Evolutionary conservation across 2,113 vertebrate genomes (phyloP).

Genomic region (Bambusicola thoracicus): DNA sequence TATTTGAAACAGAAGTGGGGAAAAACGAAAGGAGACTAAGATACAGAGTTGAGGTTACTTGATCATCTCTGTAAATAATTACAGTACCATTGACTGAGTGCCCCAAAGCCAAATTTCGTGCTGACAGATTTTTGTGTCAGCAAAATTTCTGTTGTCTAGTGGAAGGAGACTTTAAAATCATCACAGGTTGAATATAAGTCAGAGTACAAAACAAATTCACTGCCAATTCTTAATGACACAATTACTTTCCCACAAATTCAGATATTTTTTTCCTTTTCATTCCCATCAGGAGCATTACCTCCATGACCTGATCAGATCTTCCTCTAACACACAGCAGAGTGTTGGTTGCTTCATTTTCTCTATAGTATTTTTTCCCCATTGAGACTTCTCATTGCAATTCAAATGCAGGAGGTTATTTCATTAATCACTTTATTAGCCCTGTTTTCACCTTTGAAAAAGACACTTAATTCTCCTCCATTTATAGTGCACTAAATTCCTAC

Average conservation of each 20-base stretch:
- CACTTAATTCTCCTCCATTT: background rate
- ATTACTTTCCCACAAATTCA: background rate
- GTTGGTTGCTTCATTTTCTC: background rate
- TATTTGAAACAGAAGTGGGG: background rate
- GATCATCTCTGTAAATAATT: constrained; percentile 48
- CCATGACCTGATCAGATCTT: background rate
- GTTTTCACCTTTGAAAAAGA: background rate
- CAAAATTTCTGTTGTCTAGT: constrained; percentile 10
- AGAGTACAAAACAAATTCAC: background rate
- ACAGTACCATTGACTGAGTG: background rate
- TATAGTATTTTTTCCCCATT: background rate
- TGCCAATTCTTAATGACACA: background rate
- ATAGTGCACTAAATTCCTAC: background rate
- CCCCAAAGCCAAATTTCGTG: constrained; percentile 16
- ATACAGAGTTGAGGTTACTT: constrained; percentile 19
- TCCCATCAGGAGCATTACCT: background rate
- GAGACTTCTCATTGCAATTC: background rate
- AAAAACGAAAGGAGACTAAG: background rate
- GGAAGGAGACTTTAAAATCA: background rate
- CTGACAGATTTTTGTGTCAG: background rate
- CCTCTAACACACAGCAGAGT: background rate
- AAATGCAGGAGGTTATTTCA: background rate
- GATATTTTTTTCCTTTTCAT: background rate
- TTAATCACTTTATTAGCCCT: background rate
- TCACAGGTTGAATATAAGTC: background rate